A percentile compares a stretch with the other conserved stretches of the same genome.
Evolutionary conservation across 2,888 invertebrate genomes (phyloP).

Genomic region (Drosophila yooni): DNA sequence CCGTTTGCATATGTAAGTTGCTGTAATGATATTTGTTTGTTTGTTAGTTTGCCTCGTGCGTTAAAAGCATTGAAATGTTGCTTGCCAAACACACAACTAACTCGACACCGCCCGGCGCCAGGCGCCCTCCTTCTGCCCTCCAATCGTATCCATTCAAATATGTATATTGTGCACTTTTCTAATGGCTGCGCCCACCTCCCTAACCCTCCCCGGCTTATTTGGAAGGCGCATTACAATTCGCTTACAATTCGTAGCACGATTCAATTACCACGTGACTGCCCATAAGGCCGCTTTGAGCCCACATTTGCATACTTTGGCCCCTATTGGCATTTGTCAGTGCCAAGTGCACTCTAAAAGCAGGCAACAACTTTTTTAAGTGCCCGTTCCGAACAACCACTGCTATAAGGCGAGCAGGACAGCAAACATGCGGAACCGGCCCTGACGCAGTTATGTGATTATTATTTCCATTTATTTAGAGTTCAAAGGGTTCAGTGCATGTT

Average conservation of each 20-base stretch:
- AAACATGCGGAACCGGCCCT: conserved; percentile 10
- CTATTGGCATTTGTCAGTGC: conserved; percentile 58
- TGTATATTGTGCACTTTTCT: conserved; percentile 70
- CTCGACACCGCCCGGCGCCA: not conserved
- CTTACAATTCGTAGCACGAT: conserved; percentile 75
- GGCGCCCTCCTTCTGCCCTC: not conserved
- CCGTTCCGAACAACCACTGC: conserved; percentile 21
- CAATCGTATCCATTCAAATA: conserved; percentile 24
- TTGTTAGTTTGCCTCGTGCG: conserved; percentile 61
- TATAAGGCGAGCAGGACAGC: conserved; percentile 7
- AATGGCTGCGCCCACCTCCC: conserved; percentile 42
- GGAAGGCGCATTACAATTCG: conserved; percentile 64
- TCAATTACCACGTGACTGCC: conserved; percentile 74
- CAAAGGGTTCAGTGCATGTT: conserved; percentile 12
- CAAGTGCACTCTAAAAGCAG: conserved; percentile 46
- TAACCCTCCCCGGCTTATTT: not conserved
- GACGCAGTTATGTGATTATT: conserved; percentile 25
- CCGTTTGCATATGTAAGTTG: conserved; percentile 74
- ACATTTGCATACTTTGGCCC: conserved; percentile 69
- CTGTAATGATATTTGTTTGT: conserved; percentile 77
- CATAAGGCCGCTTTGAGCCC: conserved; percentile 55
- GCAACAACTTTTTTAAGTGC: conserved; percentile 63
- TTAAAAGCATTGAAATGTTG: conserved; percentile 74
- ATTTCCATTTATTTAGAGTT: conserved; percentile 7
- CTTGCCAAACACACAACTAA: conserved; percentile 52